Conservation (phyloP, 2,888 invertebrate species). For the Thysanoteuthis rhombus region DNA sequence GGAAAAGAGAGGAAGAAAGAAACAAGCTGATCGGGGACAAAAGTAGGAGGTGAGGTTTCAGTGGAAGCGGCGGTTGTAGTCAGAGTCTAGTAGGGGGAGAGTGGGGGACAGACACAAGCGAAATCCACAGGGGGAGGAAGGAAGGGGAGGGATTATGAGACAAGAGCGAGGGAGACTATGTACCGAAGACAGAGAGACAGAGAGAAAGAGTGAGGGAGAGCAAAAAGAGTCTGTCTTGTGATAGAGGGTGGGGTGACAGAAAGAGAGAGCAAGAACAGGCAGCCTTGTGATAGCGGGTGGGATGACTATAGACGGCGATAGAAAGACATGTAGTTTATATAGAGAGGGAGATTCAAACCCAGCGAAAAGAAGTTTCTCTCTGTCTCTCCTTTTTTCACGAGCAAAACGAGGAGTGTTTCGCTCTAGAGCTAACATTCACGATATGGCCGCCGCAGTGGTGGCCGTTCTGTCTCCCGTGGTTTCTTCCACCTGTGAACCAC, state of each 20-base stretch:
- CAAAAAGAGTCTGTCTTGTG: too few relatives aligned
- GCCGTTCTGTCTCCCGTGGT: neutral
- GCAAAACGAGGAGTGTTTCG: conserved; percentile 12
- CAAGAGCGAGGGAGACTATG: neutral
- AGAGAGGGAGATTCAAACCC: too few relatives aligned
- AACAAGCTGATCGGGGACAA: neutral
- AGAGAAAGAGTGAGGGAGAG: neutral
- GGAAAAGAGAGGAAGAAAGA: neutral
- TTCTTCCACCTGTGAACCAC: conserved; percentile 12
- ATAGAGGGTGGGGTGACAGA: too few relatives aligned
- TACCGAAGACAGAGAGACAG: too few relatives aligned
- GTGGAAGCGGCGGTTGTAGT: neutral
- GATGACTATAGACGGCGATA: too few relatives aligned
- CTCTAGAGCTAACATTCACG: neutral
- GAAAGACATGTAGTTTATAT: too few relatives aligned
- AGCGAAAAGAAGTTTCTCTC: too few relatives aligned
- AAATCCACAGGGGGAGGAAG: neutral
- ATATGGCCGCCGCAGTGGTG: neutral
- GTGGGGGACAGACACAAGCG: neutral
- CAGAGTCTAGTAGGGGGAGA: neutral
- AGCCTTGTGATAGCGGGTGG: too few relatives aligned
- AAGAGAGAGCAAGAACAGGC: too few relatives aligned
- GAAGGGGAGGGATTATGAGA: neutral
- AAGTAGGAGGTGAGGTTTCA: neutral
- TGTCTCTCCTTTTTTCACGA: neutral